Conservation (phyloP, 1,140 invertebrate genomes). For the Rhizoglyphus robini region DNA sequence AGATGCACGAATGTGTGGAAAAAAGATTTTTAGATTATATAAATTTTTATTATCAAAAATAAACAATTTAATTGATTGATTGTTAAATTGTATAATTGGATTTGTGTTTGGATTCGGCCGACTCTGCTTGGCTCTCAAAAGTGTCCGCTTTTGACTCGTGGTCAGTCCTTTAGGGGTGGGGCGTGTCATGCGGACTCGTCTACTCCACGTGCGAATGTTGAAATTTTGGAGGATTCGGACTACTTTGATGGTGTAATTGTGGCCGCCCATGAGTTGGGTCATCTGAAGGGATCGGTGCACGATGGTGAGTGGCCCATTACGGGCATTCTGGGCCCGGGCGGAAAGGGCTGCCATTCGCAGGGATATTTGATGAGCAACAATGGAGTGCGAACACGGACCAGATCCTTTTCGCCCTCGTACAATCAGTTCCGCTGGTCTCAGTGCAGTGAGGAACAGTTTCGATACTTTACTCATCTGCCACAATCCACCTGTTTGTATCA, state of each 20-base stretch:
- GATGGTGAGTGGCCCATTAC: slow-evolving; percentile 1
- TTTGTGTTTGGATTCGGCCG: background rate
- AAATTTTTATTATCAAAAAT: no score
- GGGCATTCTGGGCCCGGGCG: background rate
- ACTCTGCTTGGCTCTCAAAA: background rate
- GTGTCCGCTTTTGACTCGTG: background rate
- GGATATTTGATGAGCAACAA: background rate
- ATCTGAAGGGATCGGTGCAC: background rate
- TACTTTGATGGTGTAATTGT: background rate
- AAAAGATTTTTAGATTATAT: no score
- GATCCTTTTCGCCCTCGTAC: background rate
- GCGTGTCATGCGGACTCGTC: background rate
- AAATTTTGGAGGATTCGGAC: background rate
- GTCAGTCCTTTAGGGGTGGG: background rate
- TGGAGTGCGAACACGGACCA: background rate
- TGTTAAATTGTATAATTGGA: no score
- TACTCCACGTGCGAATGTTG: background rate
- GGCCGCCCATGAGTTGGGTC: background rate
- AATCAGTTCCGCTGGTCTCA: background rate
- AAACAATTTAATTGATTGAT: no score
- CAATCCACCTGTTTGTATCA: background rate
- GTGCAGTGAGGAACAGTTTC: slow-evolving; percentile 1
- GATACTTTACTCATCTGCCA: background rate
- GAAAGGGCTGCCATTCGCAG: background rate
- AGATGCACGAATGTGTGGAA: no score